phyloP scores from a whole-genome alignment of 2,888 invertebrate species.

The Metalampra italica region DNA sequence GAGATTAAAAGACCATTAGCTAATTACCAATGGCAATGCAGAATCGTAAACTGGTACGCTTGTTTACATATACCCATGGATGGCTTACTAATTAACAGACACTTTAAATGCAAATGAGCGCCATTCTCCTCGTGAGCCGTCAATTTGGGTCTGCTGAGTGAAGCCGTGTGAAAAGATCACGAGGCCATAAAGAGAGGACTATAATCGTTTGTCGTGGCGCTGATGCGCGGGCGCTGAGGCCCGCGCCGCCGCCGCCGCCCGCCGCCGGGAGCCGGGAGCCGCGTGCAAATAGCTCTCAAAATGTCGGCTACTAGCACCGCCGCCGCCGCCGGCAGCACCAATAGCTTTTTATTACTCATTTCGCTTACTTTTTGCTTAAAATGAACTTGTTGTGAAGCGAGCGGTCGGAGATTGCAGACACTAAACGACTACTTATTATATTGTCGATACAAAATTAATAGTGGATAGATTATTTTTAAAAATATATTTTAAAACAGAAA shows the following conservation, averaged over 20 bases:
- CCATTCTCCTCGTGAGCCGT: constrained; percentile 39
- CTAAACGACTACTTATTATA: no score
- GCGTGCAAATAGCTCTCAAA: constrained; percentile 43
- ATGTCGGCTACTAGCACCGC: constrained; percentile 32
- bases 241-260: constrained; percentile 8
- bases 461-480: no score
- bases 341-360: constrained; percentile 29
- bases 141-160: constrained; percentile 36
- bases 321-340: constrained; percentile 31
- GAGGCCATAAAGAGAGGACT: constrained; percentile 54
- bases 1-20: no score
- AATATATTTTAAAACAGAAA: no score
- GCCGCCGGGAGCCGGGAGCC: constrained; percentile 27
- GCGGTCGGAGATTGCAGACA: no score
- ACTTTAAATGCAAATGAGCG: constrained; percentile 49
- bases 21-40: constrained; percentile 18
- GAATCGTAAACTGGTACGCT: not conserved
- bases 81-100: constrained; percentile 36
- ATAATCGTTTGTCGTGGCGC: constrained; percentile 53
- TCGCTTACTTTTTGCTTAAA: constrained; percentile 12
- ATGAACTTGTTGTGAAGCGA: not conserved
- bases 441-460: no score
- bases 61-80: not conserved
- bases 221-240: constrained; percentile 29
- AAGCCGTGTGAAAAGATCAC: constrained; percentile 47